Conservation (phyloP, 2,888 invertebrate genomes). For the Ariolimax columbianus region DNA sequence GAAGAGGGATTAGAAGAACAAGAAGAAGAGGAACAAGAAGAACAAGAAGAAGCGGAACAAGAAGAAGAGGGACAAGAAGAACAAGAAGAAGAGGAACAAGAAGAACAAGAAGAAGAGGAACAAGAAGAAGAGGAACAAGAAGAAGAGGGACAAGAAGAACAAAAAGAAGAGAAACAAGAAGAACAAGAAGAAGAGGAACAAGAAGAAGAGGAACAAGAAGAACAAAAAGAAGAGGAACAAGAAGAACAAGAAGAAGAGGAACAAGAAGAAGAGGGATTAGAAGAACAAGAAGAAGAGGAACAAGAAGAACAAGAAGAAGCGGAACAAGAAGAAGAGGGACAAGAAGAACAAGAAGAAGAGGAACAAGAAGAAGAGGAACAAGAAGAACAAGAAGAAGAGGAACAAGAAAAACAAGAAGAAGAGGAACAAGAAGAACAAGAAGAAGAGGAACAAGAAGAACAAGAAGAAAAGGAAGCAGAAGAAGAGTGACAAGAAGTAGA, state of each 20-base stretch:
- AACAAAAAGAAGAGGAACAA: no score
- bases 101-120: not conserved
- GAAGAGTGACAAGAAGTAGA: no score
- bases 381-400: not conserved
- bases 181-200: not conserved
- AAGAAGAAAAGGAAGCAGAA: no score
- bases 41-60: not conserved
- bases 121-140: not conserved
- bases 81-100: not conserved
- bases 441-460: conserved; percentile 9
- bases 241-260: not conserved
- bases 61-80: no score
- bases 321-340: no score
- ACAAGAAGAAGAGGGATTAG: no score
- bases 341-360: no score
- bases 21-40: conserved; percentile 15
- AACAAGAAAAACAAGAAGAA: no score
- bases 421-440: conserved; percentile 1
- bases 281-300: conserved; percentile 2
- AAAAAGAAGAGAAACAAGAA: no score
- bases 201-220: no score
- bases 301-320: not conserved
- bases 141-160: no score
- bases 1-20: no score
- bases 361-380: not conserved